A percentile compares a stretch with the other conserved stretches of the same genome.
phyloP scores from a whole-genome alignment of 2,888 invertebrate species.

The Mesorhabditis sp. region DNA sequence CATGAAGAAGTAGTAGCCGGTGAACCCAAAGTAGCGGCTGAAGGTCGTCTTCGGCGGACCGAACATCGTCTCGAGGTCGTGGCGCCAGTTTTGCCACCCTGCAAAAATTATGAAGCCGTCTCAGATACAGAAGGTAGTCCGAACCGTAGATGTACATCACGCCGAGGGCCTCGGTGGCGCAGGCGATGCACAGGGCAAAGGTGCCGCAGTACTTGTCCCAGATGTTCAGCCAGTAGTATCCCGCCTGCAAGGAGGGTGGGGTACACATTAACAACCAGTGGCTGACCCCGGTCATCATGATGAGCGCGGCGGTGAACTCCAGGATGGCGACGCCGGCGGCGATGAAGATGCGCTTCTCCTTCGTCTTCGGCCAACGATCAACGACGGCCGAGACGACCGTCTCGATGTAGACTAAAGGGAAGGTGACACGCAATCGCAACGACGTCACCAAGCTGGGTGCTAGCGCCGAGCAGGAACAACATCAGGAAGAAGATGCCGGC shows the following conservation, averaged over 20 bases:
- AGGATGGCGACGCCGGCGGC: slow-evolving; percentile 37
- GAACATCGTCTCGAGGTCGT: slow-evolving; percentile 41
- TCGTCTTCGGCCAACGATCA: background rate
- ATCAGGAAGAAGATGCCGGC: slow-evolving; percentile 59
- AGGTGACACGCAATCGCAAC: background rate
- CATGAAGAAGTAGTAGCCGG: background rate
- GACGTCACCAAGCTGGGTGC: slow-evolving; percentile 26
- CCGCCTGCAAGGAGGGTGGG: slow-evolving; percentile 23
- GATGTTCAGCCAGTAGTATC: slow-evolving; percentile 43
- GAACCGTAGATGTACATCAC: slow-evolving; percentile 41
- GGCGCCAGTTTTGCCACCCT: slow-evolving; percentile 30
- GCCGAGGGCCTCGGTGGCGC: slow-evolving; percentile 23
- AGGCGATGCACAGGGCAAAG: slow-evolving; percentile 30
- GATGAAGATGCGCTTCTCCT: background rate
- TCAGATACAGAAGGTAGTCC: background rate
- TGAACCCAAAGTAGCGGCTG: background rate
- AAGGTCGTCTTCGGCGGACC: slow-evolving; percentile 27
- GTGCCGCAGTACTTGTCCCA: slow-evolving; percentile 45
- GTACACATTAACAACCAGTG: background rate
- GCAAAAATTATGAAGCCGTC: background rate
- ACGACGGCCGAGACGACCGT: slow-evolving; percentile 16
- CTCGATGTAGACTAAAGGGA: background rate
- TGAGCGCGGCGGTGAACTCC: background rate
- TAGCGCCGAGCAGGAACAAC: slow-evolving; percentile 59
- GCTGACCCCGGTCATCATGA: background rate